These are phyloP conservation scores for Ischnura elegans DNA, from an alignment of 2,888 invertebrate species.

Conservation along the genomic window DNA sequence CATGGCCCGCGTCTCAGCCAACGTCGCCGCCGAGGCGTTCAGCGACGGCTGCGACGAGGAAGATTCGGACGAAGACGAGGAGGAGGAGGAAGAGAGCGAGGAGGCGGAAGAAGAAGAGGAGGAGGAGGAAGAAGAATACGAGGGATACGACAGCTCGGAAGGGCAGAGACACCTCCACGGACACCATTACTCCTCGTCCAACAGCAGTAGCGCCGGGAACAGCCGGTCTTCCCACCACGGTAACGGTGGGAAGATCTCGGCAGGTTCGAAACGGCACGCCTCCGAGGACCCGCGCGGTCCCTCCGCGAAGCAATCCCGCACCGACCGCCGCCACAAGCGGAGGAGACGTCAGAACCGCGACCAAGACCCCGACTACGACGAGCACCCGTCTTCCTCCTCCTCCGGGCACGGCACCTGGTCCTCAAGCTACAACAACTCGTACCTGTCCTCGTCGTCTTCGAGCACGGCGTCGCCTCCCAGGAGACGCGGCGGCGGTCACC, in stretches of 20 bases:
- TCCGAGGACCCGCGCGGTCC: background rate
- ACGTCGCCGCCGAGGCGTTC: background rate
- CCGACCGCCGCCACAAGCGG: conserved; percentile 42
- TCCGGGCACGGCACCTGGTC: conserved; percentile 73
- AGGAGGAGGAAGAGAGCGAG: conserved; percentile 25
- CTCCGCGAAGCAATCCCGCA: conserved; percentile 9
- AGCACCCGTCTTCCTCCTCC: conserved; percentile 75
- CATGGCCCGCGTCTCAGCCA: conserved; percentile 69
- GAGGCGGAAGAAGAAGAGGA: conserved; percentile 64
- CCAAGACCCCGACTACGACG: conserved; percentile 75
- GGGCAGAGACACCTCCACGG: conserved; percentile 55
- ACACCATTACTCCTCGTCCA: conserved; percentile 29
- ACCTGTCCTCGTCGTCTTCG: background rate
- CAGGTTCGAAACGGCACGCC: conserved; percentile 25
- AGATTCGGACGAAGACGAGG: conserved; percentile 33
- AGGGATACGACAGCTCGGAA: conserved; percentile 63
- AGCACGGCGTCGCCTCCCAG: conserved; percentile 75
- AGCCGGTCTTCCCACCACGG: background rate
- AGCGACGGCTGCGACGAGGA: conserved; percentile 71
- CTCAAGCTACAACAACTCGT: background rate
- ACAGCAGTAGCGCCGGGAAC: too few relatives aligned
- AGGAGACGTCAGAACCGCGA: conserved; percentile 43
- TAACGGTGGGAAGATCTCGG: background rate
- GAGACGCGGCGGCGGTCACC: conserved; percentile 76
- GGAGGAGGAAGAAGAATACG: conserved; percentile 21